Evolutionary conservation across 2,113 vertebrate genomes (phyloP), one percentile per base, ranked within the genome.

Genomic region (Thomomys bottae): DNA sequence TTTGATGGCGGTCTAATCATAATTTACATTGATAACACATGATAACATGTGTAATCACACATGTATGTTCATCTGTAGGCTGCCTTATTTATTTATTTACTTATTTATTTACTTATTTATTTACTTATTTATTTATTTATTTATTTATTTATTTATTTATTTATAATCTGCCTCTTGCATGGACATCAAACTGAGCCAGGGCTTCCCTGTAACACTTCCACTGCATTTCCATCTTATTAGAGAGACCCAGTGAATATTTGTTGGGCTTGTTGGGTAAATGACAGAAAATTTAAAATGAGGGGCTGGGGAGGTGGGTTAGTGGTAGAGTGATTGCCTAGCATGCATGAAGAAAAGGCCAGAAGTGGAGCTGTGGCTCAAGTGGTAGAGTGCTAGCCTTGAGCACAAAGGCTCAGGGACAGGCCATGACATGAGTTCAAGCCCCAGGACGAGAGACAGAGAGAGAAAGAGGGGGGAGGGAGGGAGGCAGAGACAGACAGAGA

Each of bases 241-340:
- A 83, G 63, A 83, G 63, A 89, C 1, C 0, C 40, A 45, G 21
- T 26, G 21, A 73, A 77, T 87, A 38, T 82, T 83, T 76, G 26
- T 15, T 54, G 49, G 17, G n/a, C n/a, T 15, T 54, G 49, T 57
- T 77, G 40, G 91, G 20, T 77, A 38, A 91, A 84, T 36, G 15
- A 81, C 4, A 86, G 80, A 57, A 68, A 77, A 63, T 54, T 89
- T n/a, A 40, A 6, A 88, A 84, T 28, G 81, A 70, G n/a, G n/a
- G n/a, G n/a, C n/a, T n/a, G n/a, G n/a, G n/a, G n/a, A n/a, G n/a
- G n/a, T n/a, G n/a, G n/a, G n/a, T n/a, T n/a, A n/a, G n/a, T n/a
- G n/a, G n/a, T n/a, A n/a, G n/a, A n/a, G n/a, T n/a, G n/a, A n/a
- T n/a, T n/a, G n/a, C n/a, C n/a, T n/a, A n/a, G n/a, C n/a, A n/a